Base-by-base conservation (phyloP, 2,797 vertebrate genomes). In the Chiloscyllium punctatum region DNA sequence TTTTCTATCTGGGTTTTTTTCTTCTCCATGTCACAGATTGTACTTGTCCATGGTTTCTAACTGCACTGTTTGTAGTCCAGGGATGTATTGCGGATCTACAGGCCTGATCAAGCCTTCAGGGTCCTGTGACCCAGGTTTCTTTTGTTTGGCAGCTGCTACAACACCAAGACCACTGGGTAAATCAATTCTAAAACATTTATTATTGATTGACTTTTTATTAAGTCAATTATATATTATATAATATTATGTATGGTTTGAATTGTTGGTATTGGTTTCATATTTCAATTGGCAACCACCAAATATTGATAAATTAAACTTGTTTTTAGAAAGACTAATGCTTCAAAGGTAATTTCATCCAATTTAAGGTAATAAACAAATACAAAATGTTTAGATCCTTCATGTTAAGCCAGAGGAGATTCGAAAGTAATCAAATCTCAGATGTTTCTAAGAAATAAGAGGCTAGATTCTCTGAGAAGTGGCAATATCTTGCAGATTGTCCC, bases 21-120 rank as follows among this genome's bases (percentile, higher is more conserved):
- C 8, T 16, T 95, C 30, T 95, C 3, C 27, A 21, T 95, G 48
- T 77, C 48, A 1, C 96, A 99, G 99, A 96, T 95, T 98, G 42
- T 96, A 98, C 96, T 97, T 98, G 88, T 96, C 96, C 92, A 97
- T 96, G 95, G 95, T 96, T 11, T 97, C 97, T 68, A 97, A 97
- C 96, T 99, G 99, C 96, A 97, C 96, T 15, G 30, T 94, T 5
- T 99, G 99, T 95, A 97, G 98, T 0, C 96, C 98, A 13, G 98
- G 99, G 84, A 96, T 97, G 1, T 98, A 98, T 97, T 99, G 99
- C 96, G 97, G 96, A 79, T 97, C 97, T 1, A 96, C 97, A 95
- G 98, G 98, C 94, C 98, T 99, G 95, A 96, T 96, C 33, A 96
- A 91, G 79, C 98, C 99, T 90, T 98, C 98, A 13, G 99, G 98